Base-by-base conservation (phyloP, 2,113 vertebrate genomes). In the Anarhynchus alexandrinus region DNA sequence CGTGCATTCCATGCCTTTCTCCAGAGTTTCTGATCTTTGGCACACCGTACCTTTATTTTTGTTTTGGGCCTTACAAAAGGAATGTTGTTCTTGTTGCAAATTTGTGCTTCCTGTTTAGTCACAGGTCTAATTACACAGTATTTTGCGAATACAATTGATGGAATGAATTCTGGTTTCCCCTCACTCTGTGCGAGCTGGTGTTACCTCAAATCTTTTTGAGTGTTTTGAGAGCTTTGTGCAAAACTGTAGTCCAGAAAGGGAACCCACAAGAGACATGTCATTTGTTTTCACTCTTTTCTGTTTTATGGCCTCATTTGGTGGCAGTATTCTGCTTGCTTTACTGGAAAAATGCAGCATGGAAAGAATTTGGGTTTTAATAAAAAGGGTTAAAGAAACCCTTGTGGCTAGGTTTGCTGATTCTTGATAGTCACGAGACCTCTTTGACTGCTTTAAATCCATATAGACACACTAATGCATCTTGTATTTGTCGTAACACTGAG, bases 401-500 rank as follows among this genome's bases (percentile, higher is more conserved):
- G 73, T 90, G 81, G 66, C 70, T 42, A 9, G 16, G 23, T 91
- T 97, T 95, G 32, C 49, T 97, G 84, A 70, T 94, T 89, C 84
- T 87, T 93, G 81, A 42, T 69, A 78, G 65, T 89, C 78, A 87
- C 1, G 16, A 92, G 91, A 79, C 36, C 40, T 91, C 88, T 92
- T 30, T 91, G 71, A 73, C 54, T 69, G 73, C 86, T 93, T 87
- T 82, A 92, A 89, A 91, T 72, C 88, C 29, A 51, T 72, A n/a
- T 3, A 95, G 95, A 77, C 81, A 54, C 62, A 15, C 66, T 95
- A 97, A 95, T 95, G 95, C 54, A 69, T 95, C 95, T 93, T 90
- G 81, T 85, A 62, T 82, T 91, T 89, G 94, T 93, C 2, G 1
- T 80, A 82, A 82, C 58, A 73, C 45, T 30, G 66, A 86, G 66